Evolutionary conservation across 2,797 vertebrate species (phyloP), one percentile per base, ranked within the genome.

Genomic region (Halcyon badia): DNA sequence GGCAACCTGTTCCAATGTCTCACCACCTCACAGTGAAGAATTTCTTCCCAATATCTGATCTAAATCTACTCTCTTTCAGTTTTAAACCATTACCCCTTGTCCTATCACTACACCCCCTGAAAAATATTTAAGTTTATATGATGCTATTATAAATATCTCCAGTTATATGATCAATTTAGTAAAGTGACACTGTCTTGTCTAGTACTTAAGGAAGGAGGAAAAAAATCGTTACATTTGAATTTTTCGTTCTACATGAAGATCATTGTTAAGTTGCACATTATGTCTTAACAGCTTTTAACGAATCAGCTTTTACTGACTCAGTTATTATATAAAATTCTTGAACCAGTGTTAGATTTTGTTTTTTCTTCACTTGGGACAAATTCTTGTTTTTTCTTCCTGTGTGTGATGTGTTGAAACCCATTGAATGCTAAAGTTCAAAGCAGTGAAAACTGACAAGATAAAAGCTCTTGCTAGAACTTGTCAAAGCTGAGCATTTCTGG

Each of bases 301-400:
- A 19, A 57, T 33, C 4, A 49, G 33, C 11, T 78, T 75, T 87
- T 61, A 19, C 14, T 8, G 24, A 10, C 28, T 24, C n/a, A 39
- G n/a, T 37, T 65, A 9, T 31, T 51, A 28, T 25, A 87, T 25
- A 15, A 44, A 52, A 37, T 44, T 11, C 2, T 41, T 28, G 17
- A n/a, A 15, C 14, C 5, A 14, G 2, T 35, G 17, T 70, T 58
- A 51, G 12, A 24, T 42, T 76, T 76, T 30, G n/a, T 0, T 0
- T 37, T 71, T 87, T 52, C 14, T 69, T 79, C 58, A 30, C 20
- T 8, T 25, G 20, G 14, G 20, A 22, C 7, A 78, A 37, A 28
- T 15, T 70, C 14, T 35, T 35, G 18, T 64, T 51, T 0, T 24
- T 41, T 14, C 3, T 46, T 52, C 31, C 41, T 16, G 13, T 20